Conservation (phyloP, 2,113 vertebrate genomes). For the Vombatus ursinus region DNA sequence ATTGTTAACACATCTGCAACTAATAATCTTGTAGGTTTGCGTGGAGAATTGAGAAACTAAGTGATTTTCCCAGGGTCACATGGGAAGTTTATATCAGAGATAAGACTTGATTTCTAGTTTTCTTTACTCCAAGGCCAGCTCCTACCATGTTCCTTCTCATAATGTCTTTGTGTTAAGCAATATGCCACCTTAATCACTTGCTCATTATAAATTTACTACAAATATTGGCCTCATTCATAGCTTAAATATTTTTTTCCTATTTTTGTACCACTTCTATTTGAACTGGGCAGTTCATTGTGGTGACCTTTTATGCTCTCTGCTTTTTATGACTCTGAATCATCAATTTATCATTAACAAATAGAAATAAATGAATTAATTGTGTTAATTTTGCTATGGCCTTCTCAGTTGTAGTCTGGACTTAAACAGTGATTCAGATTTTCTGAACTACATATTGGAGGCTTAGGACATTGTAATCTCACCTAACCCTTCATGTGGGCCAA, state of each 20-base stretch:
- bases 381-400: background rate
- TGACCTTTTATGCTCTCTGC: background rate
- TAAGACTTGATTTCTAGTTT: background rate
- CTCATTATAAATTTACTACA: background rate
- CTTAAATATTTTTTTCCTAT: background rate
- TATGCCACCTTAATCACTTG: background rate
- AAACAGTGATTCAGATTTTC: background rate
- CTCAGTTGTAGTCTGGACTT: background rate
- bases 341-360: background rate
- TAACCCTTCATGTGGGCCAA: accelerated
- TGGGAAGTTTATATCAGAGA: background rate
- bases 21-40: background rate
- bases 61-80: background rate
- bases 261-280: accelerated
- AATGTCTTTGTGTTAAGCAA: background rate
- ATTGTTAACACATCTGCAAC: background rate
- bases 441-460: too few relatives aligned
- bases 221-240: background rate
- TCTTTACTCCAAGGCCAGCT: background rate
- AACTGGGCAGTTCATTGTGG: background rate
- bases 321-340: background rate
- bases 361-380: background rate
- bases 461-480: accelerated
- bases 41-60: background rate
- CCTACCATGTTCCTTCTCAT: background rate